Base-by-base conservation (phyloP, 2,113 vertebrate species). In the Salvelinus namaycush region DNA sequence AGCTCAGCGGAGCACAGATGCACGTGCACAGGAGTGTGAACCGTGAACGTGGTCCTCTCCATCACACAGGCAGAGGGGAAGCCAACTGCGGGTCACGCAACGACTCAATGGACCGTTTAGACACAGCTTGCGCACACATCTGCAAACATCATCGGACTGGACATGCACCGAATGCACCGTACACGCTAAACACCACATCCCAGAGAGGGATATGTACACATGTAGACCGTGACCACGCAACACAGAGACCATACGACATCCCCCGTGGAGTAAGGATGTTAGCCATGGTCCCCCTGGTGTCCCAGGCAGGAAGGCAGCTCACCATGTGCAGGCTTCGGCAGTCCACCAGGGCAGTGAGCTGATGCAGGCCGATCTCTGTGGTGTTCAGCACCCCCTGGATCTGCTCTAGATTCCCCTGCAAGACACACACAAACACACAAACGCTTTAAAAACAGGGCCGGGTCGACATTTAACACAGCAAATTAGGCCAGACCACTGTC, bases 261-360 rank as follows among this genome's bases (percentile, higher is more conserved):
- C 59, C 59, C 59, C 5, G 1, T 22, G 18, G 59, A 62, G 59
- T n/a, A 22, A 24, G 59, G n/a, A 62, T 11, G 59, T 22, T 22
- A 62, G 59, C n/a, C n/a, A n/a, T 7, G 59, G 59, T 31, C 72
- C 49, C 12, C 62, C 2, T 31, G 7, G 18, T 5, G 69, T 67
- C 73, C 68, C 2, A 39, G 44, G 44, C 51, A 2, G 26, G 22
- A 29, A 60, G n/a, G 64, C n/a, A 65, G 77, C 71, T 96, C 92
- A 99, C 98, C 97, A 99, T 93, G 87, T 99, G 97, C 72, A 99
- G 93, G 87, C 98, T 98, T 72, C 97, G 96, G 57, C 98, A 99
- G 93, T 99, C 97, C 70, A 99, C 97, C 83, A 99, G 89, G 65
- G 98, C 98, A 0, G 98, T 99, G 88, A 99, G 94, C 87, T 98